phyloP scores from a whole-genome alignment of 2,888 invertebrate species.

The Hypsopygia costalis region DNA sequence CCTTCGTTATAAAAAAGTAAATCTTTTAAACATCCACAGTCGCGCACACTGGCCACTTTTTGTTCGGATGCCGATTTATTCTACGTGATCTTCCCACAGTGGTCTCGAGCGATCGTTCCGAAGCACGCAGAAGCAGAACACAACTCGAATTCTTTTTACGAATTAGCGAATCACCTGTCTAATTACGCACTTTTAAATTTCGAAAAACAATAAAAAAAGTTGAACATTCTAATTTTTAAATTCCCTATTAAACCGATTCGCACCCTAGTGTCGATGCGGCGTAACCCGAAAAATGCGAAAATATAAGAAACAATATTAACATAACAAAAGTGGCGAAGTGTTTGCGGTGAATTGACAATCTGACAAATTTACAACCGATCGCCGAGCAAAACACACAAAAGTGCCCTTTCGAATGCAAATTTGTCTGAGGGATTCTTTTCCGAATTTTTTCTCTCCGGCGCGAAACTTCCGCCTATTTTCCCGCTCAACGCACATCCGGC shows the following conservation, averaged over 20 bases:
- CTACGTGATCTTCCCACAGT: conserved; percentile 78
- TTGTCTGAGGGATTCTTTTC: conserved; percentile 63
- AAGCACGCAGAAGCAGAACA: conserved; percentile 46
- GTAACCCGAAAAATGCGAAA: conserved; percentile 30
- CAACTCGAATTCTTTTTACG: conserved; percentile 67
- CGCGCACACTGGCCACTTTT: conserved; percentile 48
- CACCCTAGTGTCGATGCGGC: conserved; percentile 15
- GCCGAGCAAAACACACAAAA: conserved; percentile 62
- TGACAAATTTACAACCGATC: conserved; percentile 76
- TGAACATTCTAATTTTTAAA: conserved; percentile 10
- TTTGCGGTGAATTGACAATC: conserved; percentile 72
- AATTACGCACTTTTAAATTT: conserved; percentile 59
- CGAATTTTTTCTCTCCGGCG: conserved; percentile 50
- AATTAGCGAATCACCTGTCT: conserved; percentile 79
- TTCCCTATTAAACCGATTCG: conserved; percentile 12
- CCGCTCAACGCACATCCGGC: conserved; percentile 72
- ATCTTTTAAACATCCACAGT: conserved; percentile 40
- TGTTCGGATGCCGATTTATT: conserved; percentile 64
- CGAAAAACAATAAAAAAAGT: conserved; percentile 38
- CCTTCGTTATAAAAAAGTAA: conserved; percentile 35
- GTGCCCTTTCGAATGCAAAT: conserved; percentile 77
- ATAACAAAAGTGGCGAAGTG: conserved; percentile 72
- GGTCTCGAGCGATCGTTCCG: conserved; percentile 37
- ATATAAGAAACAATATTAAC: conserved; percentile 55
- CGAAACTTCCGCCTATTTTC: conserved; percentile 78